Conservation (phyloP, 2,888 invertebrate genomes). For the Trissolcus japonicus region DNA sequence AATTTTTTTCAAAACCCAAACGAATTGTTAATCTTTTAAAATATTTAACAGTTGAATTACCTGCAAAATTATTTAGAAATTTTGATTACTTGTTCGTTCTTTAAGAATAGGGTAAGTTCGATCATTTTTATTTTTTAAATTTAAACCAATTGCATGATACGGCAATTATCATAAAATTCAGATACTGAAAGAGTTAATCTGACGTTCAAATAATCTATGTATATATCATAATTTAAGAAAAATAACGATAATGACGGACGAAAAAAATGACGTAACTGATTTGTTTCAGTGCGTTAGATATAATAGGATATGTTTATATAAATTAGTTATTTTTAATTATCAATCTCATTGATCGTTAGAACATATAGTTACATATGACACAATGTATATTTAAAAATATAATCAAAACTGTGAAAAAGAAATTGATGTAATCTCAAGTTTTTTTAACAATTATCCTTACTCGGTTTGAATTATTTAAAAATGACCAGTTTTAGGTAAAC, state of each 20-base stretch:
- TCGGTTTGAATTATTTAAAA: too few relatives aligned
- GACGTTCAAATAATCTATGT: conserved; percentile 53
- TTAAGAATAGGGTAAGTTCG: too few relatives aligned
- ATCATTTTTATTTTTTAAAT: too few relatives aligned
- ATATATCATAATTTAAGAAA: conserved; percentile 60
- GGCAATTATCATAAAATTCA: conserved; percentile 16
- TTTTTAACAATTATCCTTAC: too few relatives aligned
- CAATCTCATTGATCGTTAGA: conserved; percentile 70
- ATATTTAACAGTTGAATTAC: too few relatives aligned
- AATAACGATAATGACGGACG: conserved; percentile 64
- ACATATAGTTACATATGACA: conserved; percentile 68
- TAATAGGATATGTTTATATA: conserved; percentile 63
- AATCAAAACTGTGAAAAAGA: conserved; percentile 59
- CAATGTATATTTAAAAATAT: conserved; percentile 61
- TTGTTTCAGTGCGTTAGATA: conserved; percentile 58
- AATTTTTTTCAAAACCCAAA: too few relatives aligned
- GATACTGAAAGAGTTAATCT: conserved; percentile 51
- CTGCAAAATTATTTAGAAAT: too few relatives aligned
- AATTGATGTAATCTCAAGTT: not conserved
- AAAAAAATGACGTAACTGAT: conserved; percentile 61
- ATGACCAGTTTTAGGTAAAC: too few relatives aligned
- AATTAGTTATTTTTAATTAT: conserved; percentile 73
- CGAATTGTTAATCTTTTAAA: too few relatives aligned
- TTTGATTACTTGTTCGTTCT: too few relatives aligned
- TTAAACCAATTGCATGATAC: too few relatives aligned